Percentiles rank a stretch among this genome's conserved stretches.
Conservation (phyloP, 2,797 vertebrate species). For the Echiichthys vipera region DNA sequence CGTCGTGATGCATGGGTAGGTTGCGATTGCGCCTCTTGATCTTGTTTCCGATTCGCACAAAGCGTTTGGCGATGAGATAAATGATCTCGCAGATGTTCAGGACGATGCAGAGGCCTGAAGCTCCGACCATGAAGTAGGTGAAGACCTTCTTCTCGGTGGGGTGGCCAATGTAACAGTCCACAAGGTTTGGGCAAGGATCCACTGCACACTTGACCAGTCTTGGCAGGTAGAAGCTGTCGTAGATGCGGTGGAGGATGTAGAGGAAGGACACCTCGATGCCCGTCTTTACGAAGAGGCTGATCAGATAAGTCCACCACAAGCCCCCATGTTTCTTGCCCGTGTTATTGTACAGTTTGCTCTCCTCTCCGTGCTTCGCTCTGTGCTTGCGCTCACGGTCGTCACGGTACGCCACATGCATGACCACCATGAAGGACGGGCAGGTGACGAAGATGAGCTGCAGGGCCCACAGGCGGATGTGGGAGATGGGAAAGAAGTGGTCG, state of each 20-base stretch:
- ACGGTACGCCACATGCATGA: slow-evolving; percentile 96
- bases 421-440: slow-evolving; percentile 95
- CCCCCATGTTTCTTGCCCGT: slow-evolving; percentile 95
- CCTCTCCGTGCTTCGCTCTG: slow-evolving; percentile 84
- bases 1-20: fast-evolving
- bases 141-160: slow-evolving; percentile 98
- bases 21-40: slow-evolving; percentile 36
- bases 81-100: slow-evolving; percentile 95
- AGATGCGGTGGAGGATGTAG: slow-evolving; percentile 93
- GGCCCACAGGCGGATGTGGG: slow-evolving; percentile 98
- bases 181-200: slow-evolving; percentile 91
- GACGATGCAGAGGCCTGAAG: slow-evolving; percentile 93
- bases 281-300: slow-evolving; percentile 94
- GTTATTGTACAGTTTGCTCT: slow-evolving; percentile 88
- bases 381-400: slow-evolving; percentile 92
- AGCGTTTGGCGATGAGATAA: slow-evolving; percentile 92
- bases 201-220: slow-evolving; percentile 91
- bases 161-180: slow-evolving; percentile 97
- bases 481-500: slow-evolving; percentile 94
- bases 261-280: slow-evolving; percentile 92
- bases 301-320: slow-evolving; percentile 98
- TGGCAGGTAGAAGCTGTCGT: slow-evolving; percentile 93
- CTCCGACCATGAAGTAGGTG: slow-evolving; percentile 99
- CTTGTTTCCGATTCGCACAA: slow-evolving; percentile 66
- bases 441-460: slow-evolving; percentile 98